phyloP scores from a whole-genome alignment of 2,888 invertebrate species.

The Zeuzera pyrina region DNA sequence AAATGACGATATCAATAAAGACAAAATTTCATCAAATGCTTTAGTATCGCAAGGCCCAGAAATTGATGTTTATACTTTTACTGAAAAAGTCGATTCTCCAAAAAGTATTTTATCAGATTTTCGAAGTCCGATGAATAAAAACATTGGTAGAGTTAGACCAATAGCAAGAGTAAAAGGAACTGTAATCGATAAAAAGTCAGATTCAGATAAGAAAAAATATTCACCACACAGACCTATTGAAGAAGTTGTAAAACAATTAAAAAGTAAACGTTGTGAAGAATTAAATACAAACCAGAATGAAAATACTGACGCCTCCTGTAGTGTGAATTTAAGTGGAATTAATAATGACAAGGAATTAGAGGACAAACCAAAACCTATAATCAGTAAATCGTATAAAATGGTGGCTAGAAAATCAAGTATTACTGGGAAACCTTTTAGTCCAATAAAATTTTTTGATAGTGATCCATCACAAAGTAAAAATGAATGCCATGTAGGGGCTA shows the following conservation, averaged over 20 bases:
- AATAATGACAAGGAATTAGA: slow-evolving; percentile 19
- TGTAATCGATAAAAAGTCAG: slow-evolving; percentile 56
- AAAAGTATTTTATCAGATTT: slow-evolving; percentile 62
- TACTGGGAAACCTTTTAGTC: slow-evolving; percentile 65
- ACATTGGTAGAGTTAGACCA: slow-evolving; percentile 48
- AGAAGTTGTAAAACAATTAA: slow-evolving; percentile 62
- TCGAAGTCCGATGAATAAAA: slow-evolving; percentile 47
- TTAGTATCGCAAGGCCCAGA: slow-evolving; percentile 57
- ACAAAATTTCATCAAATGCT: slow-evolving; percentile 41
- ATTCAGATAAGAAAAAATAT: slow-evolving; percentile 59
- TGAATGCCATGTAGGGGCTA: slow-evolving; percentile 15
- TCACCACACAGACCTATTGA: slow-evolving; percentile 63
- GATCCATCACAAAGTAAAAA: slow-evolving; percentile 29
- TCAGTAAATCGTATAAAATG: slow-evolving; percentile 68
- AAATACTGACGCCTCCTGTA: slow-evolving; percentile 21
- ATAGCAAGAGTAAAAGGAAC: slow-evolving; percentile 68
- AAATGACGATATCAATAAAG: slow-evolving; percentile 40
- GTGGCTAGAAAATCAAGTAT: slow-evolving; percentile 66
- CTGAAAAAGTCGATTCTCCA: slow-evolving; percentile 65
- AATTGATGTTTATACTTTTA: slow-evolving; percentile 63
- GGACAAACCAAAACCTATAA: slow-evolving; percentile 52
- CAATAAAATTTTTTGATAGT: slow-evolving; percentile 53
- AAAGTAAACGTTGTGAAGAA: slow-evolving; percentile 58
- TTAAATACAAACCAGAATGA: slow-evolving; percentile 25
- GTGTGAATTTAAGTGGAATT: slow-evolving; percentile 21